These are phyloP conservation scores for crab-eating macaque (Macaca fascicularis) DNA, from an alignment of 2,113 vertebrate species.

Conservation along the genomic window DNA sequence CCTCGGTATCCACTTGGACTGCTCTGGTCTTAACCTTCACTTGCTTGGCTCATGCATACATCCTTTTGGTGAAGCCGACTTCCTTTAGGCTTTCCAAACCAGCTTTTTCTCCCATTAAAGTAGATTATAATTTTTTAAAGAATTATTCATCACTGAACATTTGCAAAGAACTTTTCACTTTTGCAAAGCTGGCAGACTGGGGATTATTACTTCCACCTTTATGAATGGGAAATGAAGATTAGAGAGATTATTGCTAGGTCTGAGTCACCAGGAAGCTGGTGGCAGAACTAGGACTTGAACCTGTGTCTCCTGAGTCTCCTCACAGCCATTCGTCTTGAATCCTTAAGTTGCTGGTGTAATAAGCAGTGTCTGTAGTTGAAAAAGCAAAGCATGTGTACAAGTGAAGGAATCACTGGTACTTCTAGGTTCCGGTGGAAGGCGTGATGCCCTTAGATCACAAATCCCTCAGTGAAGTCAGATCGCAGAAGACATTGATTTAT, in stretches of 20 bases:
- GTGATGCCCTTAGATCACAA: not conserved
- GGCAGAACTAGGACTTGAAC: too few species aligned
- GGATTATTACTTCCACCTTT: too few species aligned
- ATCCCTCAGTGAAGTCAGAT: not conserved
- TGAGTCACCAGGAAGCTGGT: not conserved
- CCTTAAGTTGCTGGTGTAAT: too few species aligned
- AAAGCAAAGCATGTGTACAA: fast-evolving
- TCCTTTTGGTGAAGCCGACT: fast-evolving
- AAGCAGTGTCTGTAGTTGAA: not conserved
- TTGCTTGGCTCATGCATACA: not conserved
- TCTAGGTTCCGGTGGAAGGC: not conserved
- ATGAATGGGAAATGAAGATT: too few species aligned
- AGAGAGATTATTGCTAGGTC: not conserved
- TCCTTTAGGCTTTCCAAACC: too few species aligned
- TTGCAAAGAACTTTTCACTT: not conserved
- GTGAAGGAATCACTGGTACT: fast-evolving
- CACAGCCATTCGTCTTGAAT: not conserved
- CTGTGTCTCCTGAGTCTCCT: too few species aligned
- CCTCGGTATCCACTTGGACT: too few species aligned
- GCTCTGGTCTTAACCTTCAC: not conserved
- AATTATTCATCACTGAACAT: not conserved
- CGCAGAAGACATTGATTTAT: not conserved
- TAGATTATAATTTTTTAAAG: not conserved
- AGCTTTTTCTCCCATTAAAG: not conserved
- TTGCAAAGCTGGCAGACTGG: not conserved